phyloP scores from a whole-genome alignment of 2,888 invertebrate genomes.

The Rhopalosiphum nymphaeae region DNA sequence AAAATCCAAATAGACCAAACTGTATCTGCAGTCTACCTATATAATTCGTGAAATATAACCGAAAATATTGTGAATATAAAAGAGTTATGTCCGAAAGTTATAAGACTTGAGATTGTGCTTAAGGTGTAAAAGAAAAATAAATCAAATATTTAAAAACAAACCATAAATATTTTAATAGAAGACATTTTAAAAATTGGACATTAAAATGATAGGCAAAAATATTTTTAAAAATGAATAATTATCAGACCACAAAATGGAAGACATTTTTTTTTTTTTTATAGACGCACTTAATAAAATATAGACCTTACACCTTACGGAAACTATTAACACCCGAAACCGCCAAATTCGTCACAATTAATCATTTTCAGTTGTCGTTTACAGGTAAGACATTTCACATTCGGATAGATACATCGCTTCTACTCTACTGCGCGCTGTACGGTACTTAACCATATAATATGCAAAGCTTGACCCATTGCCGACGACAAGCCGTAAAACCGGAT shows the following conservation, averaged over 20 bases:
- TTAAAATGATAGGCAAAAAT: background rate
- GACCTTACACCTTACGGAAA: background rate
- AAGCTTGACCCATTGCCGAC: constrained; percentile 5
- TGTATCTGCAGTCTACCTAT: background rate
- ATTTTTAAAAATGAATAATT: background rate
- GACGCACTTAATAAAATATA: background rate
- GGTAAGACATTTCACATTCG: background rate
- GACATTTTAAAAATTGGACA: background rate
- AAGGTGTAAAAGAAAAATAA: background rate
- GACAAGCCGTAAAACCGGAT: constrained; percentile 11
- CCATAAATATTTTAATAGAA: background rate
- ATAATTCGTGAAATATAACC: background rate
- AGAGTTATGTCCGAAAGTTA: background rate
- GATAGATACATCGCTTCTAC: background rate
- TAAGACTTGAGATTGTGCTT: background rate
- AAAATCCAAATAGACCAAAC: background rate
- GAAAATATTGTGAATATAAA: background rate
- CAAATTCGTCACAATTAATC: background rate
- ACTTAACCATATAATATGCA: background rate
- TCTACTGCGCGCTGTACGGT: background rate
- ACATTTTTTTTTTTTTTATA: no score
- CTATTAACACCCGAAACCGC: background rate
- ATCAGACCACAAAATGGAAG: background rate
- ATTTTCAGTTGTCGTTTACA: background rate
- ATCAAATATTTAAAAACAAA: background rate